phyloP scores from a whole-genome alignment of 2,113 vertebrate species.

The Elephas maximus region DNA sequence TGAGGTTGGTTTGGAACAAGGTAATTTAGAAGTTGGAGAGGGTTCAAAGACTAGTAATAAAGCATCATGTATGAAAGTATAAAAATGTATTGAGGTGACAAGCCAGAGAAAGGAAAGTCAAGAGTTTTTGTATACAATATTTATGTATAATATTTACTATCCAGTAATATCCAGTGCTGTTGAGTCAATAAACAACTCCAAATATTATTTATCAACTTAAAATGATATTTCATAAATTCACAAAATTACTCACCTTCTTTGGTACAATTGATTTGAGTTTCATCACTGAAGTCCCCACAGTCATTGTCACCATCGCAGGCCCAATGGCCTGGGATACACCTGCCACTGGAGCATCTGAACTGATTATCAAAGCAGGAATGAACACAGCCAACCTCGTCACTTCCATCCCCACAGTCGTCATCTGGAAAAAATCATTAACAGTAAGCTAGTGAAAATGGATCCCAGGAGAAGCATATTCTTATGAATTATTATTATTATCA shows the following conservation, averaged over 20 bases:
- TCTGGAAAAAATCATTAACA: conserved; percentile 87
- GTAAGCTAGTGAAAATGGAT: neutral
- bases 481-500: neutral
- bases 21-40: neutral
- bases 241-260: conserved; percentile 90
- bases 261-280: conserved; percentile 93
- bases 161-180: too few relatives aligned
- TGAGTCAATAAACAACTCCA: neutral
- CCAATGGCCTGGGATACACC: conserved; percentile 97
- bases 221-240: neutral
- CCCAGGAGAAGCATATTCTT: neutral
- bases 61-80: neutral
- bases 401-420: conserved; percentile 97
- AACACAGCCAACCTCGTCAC: conserved; percentile 94
- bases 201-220: neutral
- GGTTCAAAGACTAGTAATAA: neutral
- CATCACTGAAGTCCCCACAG: conserved; percentile 98
- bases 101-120: neutral
- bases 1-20: neutral
- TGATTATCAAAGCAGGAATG: conserved; percentile 94
- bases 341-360: conserved; percentile 95
- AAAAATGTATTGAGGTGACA: neutral
- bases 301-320: conserved; percentile 98
- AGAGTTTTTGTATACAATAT: neutral
- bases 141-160: too few relatives aligned